A percentile compares a stretch with the other conserved stretches of the same genome.
These are phyloP conservation scores for Andrena flavipes DNA, from an alignment of 2,888 invertebrate genomes.

Conservation along the genomic window DNA sequence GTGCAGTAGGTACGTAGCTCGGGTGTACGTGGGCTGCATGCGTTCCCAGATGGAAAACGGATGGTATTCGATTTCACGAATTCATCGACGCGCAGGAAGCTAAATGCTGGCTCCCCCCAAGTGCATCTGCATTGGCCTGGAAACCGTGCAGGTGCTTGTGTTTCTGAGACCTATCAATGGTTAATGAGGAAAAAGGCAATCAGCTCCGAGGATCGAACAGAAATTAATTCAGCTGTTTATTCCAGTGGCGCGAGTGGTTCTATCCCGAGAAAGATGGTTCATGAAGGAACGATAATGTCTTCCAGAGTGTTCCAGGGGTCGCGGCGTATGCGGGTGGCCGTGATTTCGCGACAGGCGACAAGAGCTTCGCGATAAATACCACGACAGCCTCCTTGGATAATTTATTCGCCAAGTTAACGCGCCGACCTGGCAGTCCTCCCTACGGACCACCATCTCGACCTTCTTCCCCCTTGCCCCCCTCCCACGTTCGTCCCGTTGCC, in stretches of 20 bases:
- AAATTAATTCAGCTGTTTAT: neutral
- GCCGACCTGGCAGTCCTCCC: constrained; percentile 56
- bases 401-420: constrained; percentile 61
- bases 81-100: neutral
- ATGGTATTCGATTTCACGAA: constrained; percentile 25
- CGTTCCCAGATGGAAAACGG: constrained; percentile 18
- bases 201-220: neutral
- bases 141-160: neutral
- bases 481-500: constrained; percentile 6
- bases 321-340: constrained; percentile 13
- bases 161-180: constrained; percentile 11
- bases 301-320: constrained; percentile 5
- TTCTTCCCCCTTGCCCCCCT: neutral
- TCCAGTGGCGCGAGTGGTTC: too few relatives aligned
- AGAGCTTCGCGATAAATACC: constrained; percentile 57
- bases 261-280: too few relatives aligned
- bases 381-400: constrained; percentile 51
- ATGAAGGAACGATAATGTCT: too few relatives aligned
- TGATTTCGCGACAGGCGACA: constrained; percentile 47
- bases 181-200: constrained; percentile 8
- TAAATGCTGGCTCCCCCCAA: constrained; percentile 2
- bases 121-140: constrained; percentile 3
- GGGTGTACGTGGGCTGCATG: constrained; percentile 46
- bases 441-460: constrained; percentile 33
- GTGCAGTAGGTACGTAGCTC: neutral